These are phyloP conservation scores for Hemibagrus guttatus DNA, from an alignment of 2,797 vertebrate species.

Conservation along the genomic window DNA sequence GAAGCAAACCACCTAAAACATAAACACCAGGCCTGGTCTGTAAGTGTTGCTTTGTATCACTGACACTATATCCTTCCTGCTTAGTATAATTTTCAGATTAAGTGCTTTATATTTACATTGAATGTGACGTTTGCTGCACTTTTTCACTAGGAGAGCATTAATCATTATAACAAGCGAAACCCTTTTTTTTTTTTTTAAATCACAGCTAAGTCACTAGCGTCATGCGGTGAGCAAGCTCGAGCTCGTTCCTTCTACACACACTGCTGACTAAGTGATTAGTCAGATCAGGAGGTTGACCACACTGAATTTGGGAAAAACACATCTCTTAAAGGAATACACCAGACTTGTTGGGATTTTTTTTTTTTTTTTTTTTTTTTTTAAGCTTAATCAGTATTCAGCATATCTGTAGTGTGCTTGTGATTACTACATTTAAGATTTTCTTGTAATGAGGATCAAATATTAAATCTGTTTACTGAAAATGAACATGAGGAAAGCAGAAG, in stretches of 20 bases:
- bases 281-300: not conserved
- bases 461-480: too few species aligned
- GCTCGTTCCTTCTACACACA: slow-evolving; percentile 11
- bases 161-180: not conserved
- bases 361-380: too few species aligned
- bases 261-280: not conserved
- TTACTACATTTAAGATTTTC: too few species aligned
- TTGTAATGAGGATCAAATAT: too few species aligned
- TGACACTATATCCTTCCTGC: not conserved
- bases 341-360: too few species aligned
- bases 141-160: slow-evolving; percentile 2
- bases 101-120: not conserved
- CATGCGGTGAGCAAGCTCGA: slow-evolving; percentile 18
- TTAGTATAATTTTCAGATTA: slow-evolving; percentile 1
- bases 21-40: not conserved
- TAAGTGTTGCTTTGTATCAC: not conserved
- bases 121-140: slow-evolving; percentile 24
- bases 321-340: too few species aligned
- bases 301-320: not conserved
- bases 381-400: too few species aligned
- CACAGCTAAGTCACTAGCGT: not conserved
- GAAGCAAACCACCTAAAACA: not conserved
- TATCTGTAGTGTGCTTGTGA: too few species aligned
- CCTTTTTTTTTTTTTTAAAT: too few species aligned
- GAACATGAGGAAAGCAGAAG: too few species aligned